Base-by-base conservation (phyloP, 1,140 invertebrate genomes). In the Thrips palmi region DNA sequence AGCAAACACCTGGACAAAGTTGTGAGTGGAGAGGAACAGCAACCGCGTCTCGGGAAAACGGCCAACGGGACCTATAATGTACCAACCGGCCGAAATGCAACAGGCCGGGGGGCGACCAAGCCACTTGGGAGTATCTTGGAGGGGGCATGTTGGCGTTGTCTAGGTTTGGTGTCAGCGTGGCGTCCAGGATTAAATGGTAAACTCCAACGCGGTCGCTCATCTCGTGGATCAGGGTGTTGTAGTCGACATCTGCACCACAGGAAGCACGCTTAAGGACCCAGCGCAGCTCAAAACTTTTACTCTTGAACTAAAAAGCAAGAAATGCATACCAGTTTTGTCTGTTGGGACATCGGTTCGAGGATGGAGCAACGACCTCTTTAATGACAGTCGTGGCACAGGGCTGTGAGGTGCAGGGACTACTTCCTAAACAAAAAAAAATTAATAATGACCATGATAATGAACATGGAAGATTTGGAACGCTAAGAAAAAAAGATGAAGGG, bases 1-100 rank as follows among this genome's bases (percentile, higher is more conserved):
- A 45, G 17, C 2, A 45, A 24, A 19, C 36, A 45, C 27, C 43
- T 44, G 35, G n/a, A 44, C 22, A 17, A 14, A 4, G 14, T 15
- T 12, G 21, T 36, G 22, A n/a, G 8, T 12, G 2, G 4, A 15
- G 23, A 15, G 25, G 24, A 10, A 23, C 18, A 35, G 11, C 18
- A 5, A 19, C 17, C 3, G 3, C 27, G 8, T 4, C 8, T 3
- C n/a, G n/a, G n/a, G n/a, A n/a, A n/a, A n/a, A n/a, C n/a, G n/a
- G 3, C 3, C 3, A 5, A 25, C 20, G 4, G 4, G 23, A 23
- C 5, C 2, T n/a, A 32, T 3, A 12, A n/a, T 10, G 18, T 2
- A 33, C 32, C 30, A 8, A 41, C 40, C 40, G 15, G 1, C 25
- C 29, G 18, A 35, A 24, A 3, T 19, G 40, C 14, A 41, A 23